Base-by-base conservation (phyloP, 2,888 invertebrate genomes). In the Heteropelma amictum region DNA sequence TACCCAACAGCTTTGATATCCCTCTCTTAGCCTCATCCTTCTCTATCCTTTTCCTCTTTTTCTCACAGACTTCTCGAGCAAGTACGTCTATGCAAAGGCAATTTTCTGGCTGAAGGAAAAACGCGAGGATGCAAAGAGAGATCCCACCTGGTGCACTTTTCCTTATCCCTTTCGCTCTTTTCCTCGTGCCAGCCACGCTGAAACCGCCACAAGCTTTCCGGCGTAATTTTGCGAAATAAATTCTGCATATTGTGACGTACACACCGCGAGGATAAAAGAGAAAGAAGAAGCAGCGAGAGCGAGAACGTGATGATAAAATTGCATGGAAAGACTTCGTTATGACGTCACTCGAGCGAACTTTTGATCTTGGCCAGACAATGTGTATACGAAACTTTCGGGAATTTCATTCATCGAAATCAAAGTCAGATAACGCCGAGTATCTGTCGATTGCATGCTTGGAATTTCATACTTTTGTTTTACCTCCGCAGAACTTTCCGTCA, bases 401-500 rank as follows among this genome's bases (percentile, higher is more conserved):
- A 5, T 10, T 47, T 47, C 6, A 6, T 6, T 21, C 23, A 21
- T n/a, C n/a, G n/a, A n/a, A n/a, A n/a, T n/a, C n/a, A n/a, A n/a
- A n/a, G n/a, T n/a, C 23, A 21, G 12, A 47, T 30, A 28, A n/a
- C 19, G 42, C 17, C n/a, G n/a, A n/a, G n/a, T n/a, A 23, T 30
- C 8, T 26, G 3, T 4, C 12, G 6, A 14, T 26, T 17, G 10
- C 0, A 17, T 40, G 8, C 6, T 17, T 14, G 1, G 3, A 4
- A 23, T n/a, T 28, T 5, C 1, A 28, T 21, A 19, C 4, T 19
- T 7, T 35, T 5, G 12, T 33, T 45, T 58, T 70, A 33, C 60
- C 14, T 83, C 90, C 89, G 14, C 89, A 95, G 95, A 86, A 91
- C 89, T 79, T 97, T 95, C 89, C 92, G 95, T 61, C 94, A 95